A percentile compares a stretch with the other conserved stretches of the same genome.
These are phyloP conservation scores for Streptopelia turtur DNA, from an alignment of 2,797 vertebrate genomes.

Conservation along the genomic window DNA sequence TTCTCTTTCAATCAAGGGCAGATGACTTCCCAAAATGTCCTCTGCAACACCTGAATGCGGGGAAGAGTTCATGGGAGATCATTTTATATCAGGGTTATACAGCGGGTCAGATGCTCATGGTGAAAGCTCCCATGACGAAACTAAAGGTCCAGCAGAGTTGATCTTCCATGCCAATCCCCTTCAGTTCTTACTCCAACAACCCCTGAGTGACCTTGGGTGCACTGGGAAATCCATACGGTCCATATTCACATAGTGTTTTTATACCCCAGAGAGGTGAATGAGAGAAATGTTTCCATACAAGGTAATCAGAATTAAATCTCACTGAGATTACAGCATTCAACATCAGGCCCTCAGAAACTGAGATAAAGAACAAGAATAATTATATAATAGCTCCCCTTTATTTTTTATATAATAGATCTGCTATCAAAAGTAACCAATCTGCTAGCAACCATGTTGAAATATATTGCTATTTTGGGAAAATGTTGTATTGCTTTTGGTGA, in stretches of 20 bases:
- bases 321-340: constrained; percentile 12
- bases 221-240: background rate
- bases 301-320: background rate
- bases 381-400: background rate
- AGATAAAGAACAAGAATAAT: constrained; percentile 22
- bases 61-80: background rate
- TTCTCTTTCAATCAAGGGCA: background rate
- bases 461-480: background rate
- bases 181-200: background rate
- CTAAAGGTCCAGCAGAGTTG: background rate
- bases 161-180: background rate
- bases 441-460: background rate
- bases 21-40: background rate
- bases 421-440: background rate
- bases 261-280: background rate
- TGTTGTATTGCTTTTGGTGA: background rate
- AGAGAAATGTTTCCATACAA: background rate
- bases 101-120: background rate
- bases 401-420: background rate
- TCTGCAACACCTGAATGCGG: background rate
- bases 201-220: background rate
- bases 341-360: background rate
- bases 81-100: background rate
- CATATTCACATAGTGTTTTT: background rate
- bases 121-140: background rate